Evolutionary conservation across 2,113 vertebrate species (phyloP), one percentile per base, ranked within the genome.

Genomic region (Scomber scombrus): DNA sequence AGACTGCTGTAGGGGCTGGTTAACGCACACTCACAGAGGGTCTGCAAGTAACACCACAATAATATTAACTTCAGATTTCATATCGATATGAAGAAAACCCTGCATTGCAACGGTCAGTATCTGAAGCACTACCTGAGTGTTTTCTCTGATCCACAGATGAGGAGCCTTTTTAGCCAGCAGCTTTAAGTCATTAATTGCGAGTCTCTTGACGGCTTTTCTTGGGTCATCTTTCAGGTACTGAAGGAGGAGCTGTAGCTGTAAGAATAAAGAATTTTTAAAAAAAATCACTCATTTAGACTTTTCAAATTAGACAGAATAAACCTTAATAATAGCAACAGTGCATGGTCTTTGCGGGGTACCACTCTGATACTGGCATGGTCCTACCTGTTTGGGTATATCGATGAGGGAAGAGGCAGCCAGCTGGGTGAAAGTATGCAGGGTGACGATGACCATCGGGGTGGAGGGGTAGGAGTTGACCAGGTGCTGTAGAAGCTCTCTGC

Each of bases 351-450:
- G 29, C 10, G 4, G 51, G n/a, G 7, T 12, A 7, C 2, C 11
- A 3, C 58, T 63, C 34, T 40, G 9, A 40, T 40, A 9, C 8
- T 5, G 3, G 21, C 9, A 12, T 15, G 12, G 0, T 4, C 8
- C 4, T 78, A 99, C 98, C 97, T 99, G 98, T 79, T 99, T 97
- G 15, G 98, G 98, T 50, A 99, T 99, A 68, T 99, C 97, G 43
- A 99, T 96, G 81, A 99, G 94, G 65, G 98, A 99, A 11, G 97
- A 97, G 45, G 97, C 96, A 58, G 98, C 97, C 70, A 99, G 96
- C 88, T 98, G 95, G 19, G 98, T 99, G 75, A 99, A 99, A 43
- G 98, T 99, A 92, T 99, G 98, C 89, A 99, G 91, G 12, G 96
- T 97, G 80, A 99, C 97, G 11, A 99, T 97, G 76, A 98, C 97